Base-by-base conservation (phyloP, 1,140 invertebrate genomes). In the Drosophila nasuta region DNA sequence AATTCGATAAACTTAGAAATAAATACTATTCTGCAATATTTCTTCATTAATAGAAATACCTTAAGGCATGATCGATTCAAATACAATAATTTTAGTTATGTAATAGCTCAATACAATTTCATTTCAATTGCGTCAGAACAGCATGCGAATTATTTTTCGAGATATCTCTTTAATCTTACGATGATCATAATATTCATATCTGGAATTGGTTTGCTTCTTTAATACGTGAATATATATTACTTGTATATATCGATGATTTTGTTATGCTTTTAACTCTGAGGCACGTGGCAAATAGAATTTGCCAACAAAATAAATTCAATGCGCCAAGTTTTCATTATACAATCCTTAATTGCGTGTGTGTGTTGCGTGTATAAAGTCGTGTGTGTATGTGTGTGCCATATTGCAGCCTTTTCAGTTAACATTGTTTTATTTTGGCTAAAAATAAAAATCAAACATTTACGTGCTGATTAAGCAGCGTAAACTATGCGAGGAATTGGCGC, bases 401-500 rank as follows among this genome's bases (percentile, higher is more conserved):
- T 75, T 75, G 72, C 58, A 63, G 67, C 65, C 68, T 74, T 69
- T 62, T 68, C 49, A 41, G 49, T 74, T 69, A 25, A 38, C 68
- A 74, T 68, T 69, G 57, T 85, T 77, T 80, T 51, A 54, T 49
- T 82, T 69, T 72, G 25, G 43, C 82, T 86, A 82, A 86, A 86
- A 87, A 87, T 86, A 86, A 75, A 66, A 63, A 48, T 43, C 43
- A 41, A 75, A 63, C 70, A 76, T 67, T 82, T 87, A 82, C 79
- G 70, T 68, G 67, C 72, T 80, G 79, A 75, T 87, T 79, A 82
- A 79, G 65, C 58, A 73, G 70, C 56, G 63, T 73, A 73, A 77
- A 66, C 66, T 82, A 86, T 87, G 82, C 80, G 52, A 82, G 82
- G 82, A 87, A 87, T 87, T 87, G 82, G 82, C 83, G 82, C 82